Evolutionary conservation across 2,113 vertebrate species (phyloP).

Genomic region (Tor tambroides): DNA sequence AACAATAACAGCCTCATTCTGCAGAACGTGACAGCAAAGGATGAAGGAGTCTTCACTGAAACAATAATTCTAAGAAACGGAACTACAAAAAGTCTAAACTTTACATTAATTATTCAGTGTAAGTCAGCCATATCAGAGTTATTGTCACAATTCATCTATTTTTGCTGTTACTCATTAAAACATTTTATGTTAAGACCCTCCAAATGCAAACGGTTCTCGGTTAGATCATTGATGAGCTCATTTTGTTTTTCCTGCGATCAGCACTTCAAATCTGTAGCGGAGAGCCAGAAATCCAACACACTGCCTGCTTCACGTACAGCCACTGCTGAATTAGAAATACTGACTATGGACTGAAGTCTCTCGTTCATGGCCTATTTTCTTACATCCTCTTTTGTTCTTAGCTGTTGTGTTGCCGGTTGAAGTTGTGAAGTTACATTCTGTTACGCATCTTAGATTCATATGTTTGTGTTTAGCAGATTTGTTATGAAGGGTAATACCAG

Average conservation of each 20-base stretch:
- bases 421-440: background rate
- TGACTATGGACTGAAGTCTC: conserved; percentile 67
- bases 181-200: conserved; percentile 30
- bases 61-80: background rate
- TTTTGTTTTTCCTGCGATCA: conserved; percentile 59
- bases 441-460: no score
- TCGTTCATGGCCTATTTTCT: background rate
- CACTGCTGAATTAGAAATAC: conserved; percentile 70
- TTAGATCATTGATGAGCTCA: background rate
- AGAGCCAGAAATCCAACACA: conserved; percentile 73
- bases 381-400: conserved; percentile 8
- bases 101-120: conserved; percentile 55
- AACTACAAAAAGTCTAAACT: accelerated
- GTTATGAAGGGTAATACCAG: background rate
- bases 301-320: conserved; percentile 68
- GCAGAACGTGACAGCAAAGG: conserved; percentile 34
- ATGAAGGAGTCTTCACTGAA: conserved; percentile 56
- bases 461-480: background rate
- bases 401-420: background rate
- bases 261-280: conserved; percentile 86
- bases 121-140: conserved; percentile 37
- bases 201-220: background rate
- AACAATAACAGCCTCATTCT: conserved; percentile 57
- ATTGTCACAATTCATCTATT: background rate
- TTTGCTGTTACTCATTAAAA: background rate